Evolutionary conservation across 2,113 vertebrate species (phyloP), one percentile per base, ranked within the genome.

Genomic region (Rhineura floridana): DNA sequence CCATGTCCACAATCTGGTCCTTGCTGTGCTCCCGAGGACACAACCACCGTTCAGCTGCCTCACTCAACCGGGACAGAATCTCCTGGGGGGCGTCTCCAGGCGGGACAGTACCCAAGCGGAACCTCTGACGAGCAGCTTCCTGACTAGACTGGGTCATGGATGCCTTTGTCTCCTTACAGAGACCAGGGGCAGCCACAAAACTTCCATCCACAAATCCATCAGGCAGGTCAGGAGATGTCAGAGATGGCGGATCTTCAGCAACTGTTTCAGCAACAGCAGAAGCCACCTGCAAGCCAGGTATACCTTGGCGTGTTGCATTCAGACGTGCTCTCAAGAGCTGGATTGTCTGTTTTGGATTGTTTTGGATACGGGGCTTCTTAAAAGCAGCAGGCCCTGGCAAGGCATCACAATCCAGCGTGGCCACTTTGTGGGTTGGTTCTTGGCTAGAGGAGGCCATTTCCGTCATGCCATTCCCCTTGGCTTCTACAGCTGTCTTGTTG

Each of bases 1-100:
- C 80, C 87, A 83, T 28, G 59, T 88, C 87, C n/a, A 88, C 59
- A 63, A 88, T 76, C 80, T 83, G 70, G 42, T 76, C 80, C n/a
- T 88, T 88, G 55, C 17, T 88, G 44, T 65, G 59, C 25, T 76
- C 55, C 15, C 76, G 70, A 21, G 87, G 87, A 77, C 72, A 21
- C 23, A 88, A 12, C 87, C 87, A 88, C 3, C 42, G 87, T n/a
- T 23, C 21, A 33, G 80, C 80, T 11, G 87, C 70, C 15, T 50
- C 3, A 1, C 15, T 65, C 70, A 88, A 5, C 42, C 8, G 44
- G 70, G 70, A 83, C 7, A 88, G 70, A 1, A 65, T 65, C 70
- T 67, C 70, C 70, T 39, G 80, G 2, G 72, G 70, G 28, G 70
- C 6, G 65, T 76, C 70, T 52, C 55, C 87, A 23, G 67, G 7